These are phyloP conservation scores for Dioctria rufipes DNA, from an alignment of 2,888 invertebrate genomes.

Conservation along the genomic window DNA sequence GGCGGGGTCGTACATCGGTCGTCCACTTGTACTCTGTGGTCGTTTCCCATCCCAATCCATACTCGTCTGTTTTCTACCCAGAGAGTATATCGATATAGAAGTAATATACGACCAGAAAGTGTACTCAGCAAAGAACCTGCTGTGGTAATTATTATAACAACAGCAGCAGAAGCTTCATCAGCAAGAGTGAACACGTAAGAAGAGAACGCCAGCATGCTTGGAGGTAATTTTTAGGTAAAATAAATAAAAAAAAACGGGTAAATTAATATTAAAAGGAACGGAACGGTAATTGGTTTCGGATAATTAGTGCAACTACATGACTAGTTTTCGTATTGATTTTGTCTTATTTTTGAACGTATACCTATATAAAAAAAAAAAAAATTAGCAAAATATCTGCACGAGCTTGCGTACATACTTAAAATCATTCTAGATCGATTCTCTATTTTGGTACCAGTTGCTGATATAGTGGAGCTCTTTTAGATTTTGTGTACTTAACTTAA, in stretches of 20 bases:
- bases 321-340: conserved; percentile 1
- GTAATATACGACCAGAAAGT: conserved; percentile 9
- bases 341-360: neutral
- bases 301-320: conserved; percentile 44
- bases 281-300: conserved; percentile 48
- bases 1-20: conserved; percentile 26
- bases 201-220: conserved; percentile 23
- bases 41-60: conserved; percentile 13
- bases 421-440: neutral
- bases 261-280: conserved; percentile 39
- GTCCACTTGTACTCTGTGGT: neutral
- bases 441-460: no score
- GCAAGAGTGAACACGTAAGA: conserved; percentile 27
- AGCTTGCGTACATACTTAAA: neutral
- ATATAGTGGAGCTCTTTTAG: neutral
- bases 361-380: no score
- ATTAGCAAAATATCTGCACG: neutral
- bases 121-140: conserved; percentile 40
- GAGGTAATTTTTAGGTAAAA: conserved; percentile 50
- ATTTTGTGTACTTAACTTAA: neutral
- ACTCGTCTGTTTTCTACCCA: neutral
- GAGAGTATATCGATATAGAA: conserved; percentile 32
- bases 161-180: conserved; percentile 41
- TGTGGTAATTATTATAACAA: conserved; percentile 50
- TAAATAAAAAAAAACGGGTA: conserved; percentile 17